These are phyloP conservation scores for Neoascia interrupta DNA, from an alignment of 2,888 invertebrate species.

Conservation along the genomic window DNA sequence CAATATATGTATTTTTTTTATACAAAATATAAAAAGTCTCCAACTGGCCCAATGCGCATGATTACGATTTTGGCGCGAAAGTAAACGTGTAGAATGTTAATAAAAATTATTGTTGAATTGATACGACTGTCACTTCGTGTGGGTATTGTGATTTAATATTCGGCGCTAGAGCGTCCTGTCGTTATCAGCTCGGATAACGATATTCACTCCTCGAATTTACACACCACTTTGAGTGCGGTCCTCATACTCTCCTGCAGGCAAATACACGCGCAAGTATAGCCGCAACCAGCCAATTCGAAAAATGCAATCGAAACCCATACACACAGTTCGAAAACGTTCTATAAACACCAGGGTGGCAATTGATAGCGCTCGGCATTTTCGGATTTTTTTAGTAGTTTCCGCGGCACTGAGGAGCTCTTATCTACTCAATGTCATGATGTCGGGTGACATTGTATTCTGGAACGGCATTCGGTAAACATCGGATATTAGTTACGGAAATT, in stretches of 20 bases:
- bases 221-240: slow-evolving; percentile 4
- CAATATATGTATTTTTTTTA: background rate
- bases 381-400: background rate
- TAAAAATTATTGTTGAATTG: too few species aligned
- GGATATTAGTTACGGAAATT: slow-evolving; percentile 67
- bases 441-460: slow-evolving; percentile 61
- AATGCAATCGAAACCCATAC: slow-evolving; percentile 21
- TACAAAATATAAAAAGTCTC: slow-evolving; percentile 51
- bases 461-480: slow-evolving; percentile 68
- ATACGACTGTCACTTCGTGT: too few species aligned
- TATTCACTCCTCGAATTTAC: slow-evolving; percentile 25
- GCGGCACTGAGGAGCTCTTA: slow-evolving; percentile 24
- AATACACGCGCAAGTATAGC: slow-evolving; percentile 22
- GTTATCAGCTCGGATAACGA: slow-evolving; percentile 30
- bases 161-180: too few species aligned
- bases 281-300: slow-evolving; percentile 35
- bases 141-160: too few species aligned
- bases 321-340: slow-evolving; percentile 37
- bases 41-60: slow-evolving; percentile 41
- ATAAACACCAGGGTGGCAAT: background rate
- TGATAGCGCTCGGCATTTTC: background rate
- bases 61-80: slow-evolving; percentile 57
- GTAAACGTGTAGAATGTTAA: background rate
- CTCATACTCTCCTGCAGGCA: slow-evolving; percentile 6
- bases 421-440: slow-evolving; percentile 54